phyloP scores from a whole-genome alignment of 2,797 vertebrate species.

The Sphaeramia orbicularis region DNA sequence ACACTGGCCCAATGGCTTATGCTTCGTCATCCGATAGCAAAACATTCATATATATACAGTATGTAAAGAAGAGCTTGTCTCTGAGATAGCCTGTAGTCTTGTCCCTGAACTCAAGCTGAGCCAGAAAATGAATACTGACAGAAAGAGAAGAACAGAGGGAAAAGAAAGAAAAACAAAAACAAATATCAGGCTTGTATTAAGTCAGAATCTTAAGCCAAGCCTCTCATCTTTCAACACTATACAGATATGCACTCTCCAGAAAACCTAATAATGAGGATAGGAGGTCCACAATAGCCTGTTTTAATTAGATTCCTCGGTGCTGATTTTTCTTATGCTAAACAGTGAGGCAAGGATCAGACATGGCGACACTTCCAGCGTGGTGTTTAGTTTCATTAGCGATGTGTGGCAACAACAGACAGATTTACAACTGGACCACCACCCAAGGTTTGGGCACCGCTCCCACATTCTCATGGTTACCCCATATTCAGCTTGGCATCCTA shows the following conservation, averaged over 20 bases:
- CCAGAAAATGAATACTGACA: conserved; percentile 72
- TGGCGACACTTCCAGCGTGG: conserved; percentile 45
- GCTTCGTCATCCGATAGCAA: conserved; percentile 39
- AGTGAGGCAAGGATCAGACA: conserved; percentile 52
- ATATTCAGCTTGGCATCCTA: conserved; percentile 62
- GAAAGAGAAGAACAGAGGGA: conserved; percentile 46
- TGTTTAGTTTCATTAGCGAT: conserved; percentile 69
- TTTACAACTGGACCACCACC: conserved; percentile 71
- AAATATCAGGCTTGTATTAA: conserved; percentile 69
- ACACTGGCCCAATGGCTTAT: conserved; percentile 51
- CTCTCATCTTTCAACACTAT: conserved; percentile 49
- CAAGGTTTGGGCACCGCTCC: conserved; percentile 64
- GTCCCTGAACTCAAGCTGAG: conserved; percentile 64
- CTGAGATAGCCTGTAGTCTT: conserved; percentile 62
- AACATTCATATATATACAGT: conserved; percentile 34
- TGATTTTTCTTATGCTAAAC: conserved; percentile 68
- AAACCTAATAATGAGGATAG: conserved; percentile 58
- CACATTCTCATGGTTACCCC: conserved; percentile 74
- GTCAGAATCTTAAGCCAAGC: conserved; percentile 61
- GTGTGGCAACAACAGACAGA: conserved; percentile 69
- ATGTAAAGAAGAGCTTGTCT: conserved; percentile 59
- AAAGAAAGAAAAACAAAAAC: conserved; percentile 23
- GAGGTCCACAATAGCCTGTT: conserved; percentile 60
- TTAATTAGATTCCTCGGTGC: conserved; percentile 70
- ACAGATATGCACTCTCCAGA: conserved; percentile 50